A percentile compares a stretch with the other conserved stretches of the same genome.
phyloP scores from a whole-genome alignment of 2,888 invertebrate genomes.

The Phrixothrix hirtus region DNA sequence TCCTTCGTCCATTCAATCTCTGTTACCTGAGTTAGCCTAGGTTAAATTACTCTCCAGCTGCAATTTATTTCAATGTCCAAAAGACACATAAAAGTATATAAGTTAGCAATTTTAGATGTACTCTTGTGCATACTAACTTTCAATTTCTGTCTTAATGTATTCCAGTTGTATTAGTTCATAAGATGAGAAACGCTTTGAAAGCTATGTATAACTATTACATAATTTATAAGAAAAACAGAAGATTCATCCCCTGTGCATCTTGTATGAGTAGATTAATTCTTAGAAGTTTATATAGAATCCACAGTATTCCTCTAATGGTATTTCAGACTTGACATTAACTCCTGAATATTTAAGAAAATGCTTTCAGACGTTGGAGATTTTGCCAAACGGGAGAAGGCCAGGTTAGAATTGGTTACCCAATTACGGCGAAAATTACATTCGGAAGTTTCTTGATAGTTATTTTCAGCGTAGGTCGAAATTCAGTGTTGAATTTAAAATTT shows the following conservation, averaged over 20 bases:
- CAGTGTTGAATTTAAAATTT: conserved; percentile 12
- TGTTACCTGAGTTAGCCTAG: too few relatives aligned
- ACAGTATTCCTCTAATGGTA: background rate
- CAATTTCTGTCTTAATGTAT: background rate
- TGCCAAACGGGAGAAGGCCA: background rate
- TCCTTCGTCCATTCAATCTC: too few relatives aligned
- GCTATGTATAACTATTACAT: background rate
- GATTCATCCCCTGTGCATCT: background rate
- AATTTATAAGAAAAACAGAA: background rate
- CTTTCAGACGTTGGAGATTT: background rate
- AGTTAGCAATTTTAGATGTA: background rate
- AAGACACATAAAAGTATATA: background rate
- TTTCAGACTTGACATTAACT: background rate
- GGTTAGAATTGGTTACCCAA: background rate
- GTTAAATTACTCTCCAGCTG: too few relatives aligned
- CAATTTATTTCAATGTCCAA: too few relatives aligned
- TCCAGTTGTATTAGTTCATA: background rate
- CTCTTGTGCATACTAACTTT: background rate
- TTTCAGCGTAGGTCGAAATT: background rate
- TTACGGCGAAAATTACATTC: background rate
- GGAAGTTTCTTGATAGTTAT: background rate
- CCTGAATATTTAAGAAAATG: background rate
- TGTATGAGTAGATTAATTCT: background rate
- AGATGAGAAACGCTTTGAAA: background rate
- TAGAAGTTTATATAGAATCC: background rate